Evolutionary conservation across 2,113 vertebrate genomes (phyloP).

Genomic region (Grammomys dolichurus): DNA sequence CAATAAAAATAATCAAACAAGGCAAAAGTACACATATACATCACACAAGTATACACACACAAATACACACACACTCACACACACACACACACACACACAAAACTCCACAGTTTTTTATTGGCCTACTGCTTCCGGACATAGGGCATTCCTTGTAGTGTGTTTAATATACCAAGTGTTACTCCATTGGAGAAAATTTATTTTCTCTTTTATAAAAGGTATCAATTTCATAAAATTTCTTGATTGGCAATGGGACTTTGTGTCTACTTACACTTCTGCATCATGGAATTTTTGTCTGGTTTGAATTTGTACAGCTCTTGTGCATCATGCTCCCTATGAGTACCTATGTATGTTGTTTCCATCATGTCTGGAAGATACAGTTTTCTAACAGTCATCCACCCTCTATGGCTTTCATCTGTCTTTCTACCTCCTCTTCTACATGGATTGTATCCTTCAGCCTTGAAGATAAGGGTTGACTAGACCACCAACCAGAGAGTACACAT

Average conservation of each 20-base stretch:
- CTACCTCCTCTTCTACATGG: neutral
- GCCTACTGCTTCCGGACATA: neutral
- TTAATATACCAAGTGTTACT: neutral
- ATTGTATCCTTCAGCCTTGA: neutral
- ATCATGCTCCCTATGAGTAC: too few relatives aligned
- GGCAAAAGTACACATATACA: neutral
- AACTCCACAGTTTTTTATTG: too few relatives aligned
- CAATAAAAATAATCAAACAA: neutral
- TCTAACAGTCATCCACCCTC: neutral
- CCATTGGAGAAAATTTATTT: neutral
- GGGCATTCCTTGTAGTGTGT: neutral
- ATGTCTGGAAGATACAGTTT: neutral
- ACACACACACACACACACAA: neutral
- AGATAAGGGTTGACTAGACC: too few relatives aligned
- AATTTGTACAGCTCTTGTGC: neutral
- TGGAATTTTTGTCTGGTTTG: neutral
- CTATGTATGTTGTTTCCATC: neutral
- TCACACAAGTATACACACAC: neutral
- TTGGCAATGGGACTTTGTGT: neutral
- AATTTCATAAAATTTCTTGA: neutral
- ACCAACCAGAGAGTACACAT: too few relatives aligned
- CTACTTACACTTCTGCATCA: neutral
- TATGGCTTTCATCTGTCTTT: neutral
- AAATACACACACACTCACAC: neutral
- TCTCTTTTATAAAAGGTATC: neutral